A percentile compares a stretch with the other conserved stretches of the same genome.
Conservation (phyloP, 2,113 vertebrate genomes). For the Lucifuga dentata region DNA sequence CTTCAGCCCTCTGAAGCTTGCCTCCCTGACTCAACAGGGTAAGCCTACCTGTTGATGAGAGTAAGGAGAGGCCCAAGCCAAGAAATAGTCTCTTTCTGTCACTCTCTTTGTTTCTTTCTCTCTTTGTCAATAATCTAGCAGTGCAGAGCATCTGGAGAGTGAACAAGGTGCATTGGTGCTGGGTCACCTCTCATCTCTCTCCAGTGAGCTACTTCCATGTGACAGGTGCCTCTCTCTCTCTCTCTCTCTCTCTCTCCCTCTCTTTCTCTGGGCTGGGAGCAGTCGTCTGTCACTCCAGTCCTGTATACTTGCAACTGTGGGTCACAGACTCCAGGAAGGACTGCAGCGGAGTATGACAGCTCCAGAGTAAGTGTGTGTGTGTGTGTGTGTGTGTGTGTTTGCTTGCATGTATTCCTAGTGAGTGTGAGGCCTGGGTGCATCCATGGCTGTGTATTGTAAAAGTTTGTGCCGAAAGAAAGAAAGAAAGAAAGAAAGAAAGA, state of each 20-base stretch:
- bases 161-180: slow-evolving; percentile 24
- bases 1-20: too few species aligned
- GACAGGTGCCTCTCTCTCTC: slow-evolving; percentile 13
- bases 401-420: slow-evolving; percentile 21
- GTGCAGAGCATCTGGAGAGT: slow-evolving; percentile 16
- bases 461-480: slow-evolving; percentile 1
- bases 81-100: slow-evolving; percentile 26
- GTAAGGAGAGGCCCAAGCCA: background rate
- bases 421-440: slow-evolving; percentile 11
- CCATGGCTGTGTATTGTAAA: slow-evolving; percentile 14
- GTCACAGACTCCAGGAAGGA: slow-evolving; percentile 44
- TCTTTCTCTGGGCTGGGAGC: slow-evolving; percentile 40
- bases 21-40: background rate
- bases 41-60: slow-evolving; percentile 12
- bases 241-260: slow-evolving; percentile 29
- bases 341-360: slow-evolving; percentile 37
- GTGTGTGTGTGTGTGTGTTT: slow-evolving; percentile 5
- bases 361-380: slow-evolving; percentile 30
- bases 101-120: background rate
- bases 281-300: slow-evolving; percentile 46
- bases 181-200: slow-evolving; percentile 39
- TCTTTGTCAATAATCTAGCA: slow-evolving; percentile 19
- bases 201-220: slow-evolving; percentile 25
- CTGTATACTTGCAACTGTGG: slow-evolving; percentile 22
- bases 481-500: slow-evolving; percentile 5